A percentile compares a stretch with the other conserved stretches of the same genome.
phyloP scores from a whole-genome alignment of 2,888 invertebrate genomes.

The Coenonympha arcania region DNA sequence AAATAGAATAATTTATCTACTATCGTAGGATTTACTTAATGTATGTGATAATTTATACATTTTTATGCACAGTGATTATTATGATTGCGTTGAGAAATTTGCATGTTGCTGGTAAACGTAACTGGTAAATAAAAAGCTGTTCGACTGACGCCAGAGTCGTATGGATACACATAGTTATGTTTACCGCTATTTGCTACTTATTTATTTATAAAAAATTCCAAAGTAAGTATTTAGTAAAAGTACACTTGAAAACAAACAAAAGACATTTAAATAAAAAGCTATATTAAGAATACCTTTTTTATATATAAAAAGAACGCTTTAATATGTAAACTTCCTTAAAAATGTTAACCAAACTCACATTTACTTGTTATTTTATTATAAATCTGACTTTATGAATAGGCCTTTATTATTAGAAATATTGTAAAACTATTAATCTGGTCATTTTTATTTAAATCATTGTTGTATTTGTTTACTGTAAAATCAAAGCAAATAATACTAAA shows the following conservation, averaged over 20 bases:
- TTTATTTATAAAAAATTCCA: constrained; percentile 47
- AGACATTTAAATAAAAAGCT: constrained; percentile 65
- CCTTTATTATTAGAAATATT: constrained; percentile 64
- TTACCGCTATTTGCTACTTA: constrained; percentile 44
- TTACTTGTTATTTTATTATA: constrained; percentile 69
- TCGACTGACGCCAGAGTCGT: constrained; percentile 59
- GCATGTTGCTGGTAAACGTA: constrained; percentile 19
- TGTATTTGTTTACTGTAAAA: constrained; percentile 69
- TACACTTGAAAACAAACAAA: constrained; percentile 64
- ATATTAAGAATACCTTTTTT: constrained; percentile 55
- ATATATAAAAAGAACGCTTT: constrained; percentile 64
- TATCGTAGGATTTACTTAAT: constrained; percentile 47
- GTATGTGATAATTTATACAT: constrained; percentile 53
- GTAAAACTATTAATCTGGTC: constrained; percentile 73
- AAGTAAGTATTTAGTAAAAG: constrained; percentile 61
- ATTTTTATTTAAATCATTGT: constrained; percentile 74
- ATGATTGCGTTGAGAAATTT: constrained; percentile 39
- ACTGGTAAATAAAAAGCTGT: constrained; percentile 8
- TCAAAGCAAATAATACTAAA: constrained; percentile 65
- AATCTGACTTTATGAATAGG: constrained; percentile 67
- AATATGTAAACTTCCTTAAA: constrained; percentile 65
- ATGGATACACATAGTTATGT: constrained; percentile 27
- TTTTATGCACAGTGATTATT: constrained; percentile 55
- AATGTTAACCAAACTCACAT: constrained; percentile 73
- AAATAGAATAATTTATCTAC: constrained; percentile 32